phyloP scores from a whole-genome alignment of 1,140 invertebrate species.

The Drosophila tristis region DNA sequence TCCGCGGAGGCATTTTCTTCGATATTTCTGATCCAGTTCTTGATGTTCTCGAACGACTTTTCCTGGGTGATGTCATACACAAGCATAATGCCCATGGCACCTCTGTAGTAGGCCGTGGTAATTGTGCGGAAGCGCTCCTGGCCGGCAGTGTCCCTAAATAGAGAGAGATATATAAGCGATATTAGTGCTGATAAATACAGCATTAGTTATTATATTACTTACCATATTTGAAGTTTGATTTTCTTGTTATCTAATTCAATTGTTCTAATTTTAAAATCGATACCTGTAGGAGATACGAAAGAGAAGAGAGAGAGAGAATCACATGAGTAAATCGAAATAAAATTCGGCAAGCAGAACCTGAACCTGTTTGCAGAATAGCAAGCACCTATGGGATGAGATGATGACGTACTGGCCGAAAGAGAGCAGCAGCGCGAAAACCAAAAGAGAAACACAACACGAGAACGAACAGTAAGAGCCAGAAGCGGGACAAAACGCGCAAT shows the following conservation, averaged over 20 bases:
- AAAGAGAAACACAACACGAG: conserved; percentile 8
- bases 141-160: conserved; percentile 95
- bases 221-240: conserved; percentile 99
- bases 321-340: conserved; percentile 51
- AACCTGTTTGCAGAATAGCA: conserved; percentile 23
- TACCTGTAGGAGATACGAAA: conserved; percentile 89
- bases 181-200: no score
- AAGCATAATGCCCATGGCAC: conserved; percentile 99
- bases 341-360: conserved; percentile 48
- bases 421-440: background rate
- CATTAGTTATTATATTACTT: conserved; percentile 63
- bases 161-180: background rate
- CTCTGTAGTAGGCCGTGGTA: conserved; percentile 98
- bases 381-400: conserved; percentile 6
- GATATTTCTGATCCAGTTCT: conserved; percentile 99
- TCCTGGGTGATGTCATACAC: conserved; percentile 99
- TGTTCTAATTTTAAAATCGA: conserved; percentile 99
- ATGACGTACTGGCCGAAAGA: conserved; percentile 28
- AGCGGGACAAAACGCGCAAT: conserved; percentile 60
- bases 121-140: conserved; percentile 99
- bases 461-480: background rate
- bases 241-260: conserved; percentile 99
- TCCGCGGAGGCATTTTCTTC: conserved; percentile 97
- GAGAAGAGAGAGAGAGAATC: conserved; percentile 20
- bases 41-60: conserved; percentile 99